Base-by-base conservation (phyloP, 2,113 vertebrate species). In the Pterocles gutturalis region DNA sequence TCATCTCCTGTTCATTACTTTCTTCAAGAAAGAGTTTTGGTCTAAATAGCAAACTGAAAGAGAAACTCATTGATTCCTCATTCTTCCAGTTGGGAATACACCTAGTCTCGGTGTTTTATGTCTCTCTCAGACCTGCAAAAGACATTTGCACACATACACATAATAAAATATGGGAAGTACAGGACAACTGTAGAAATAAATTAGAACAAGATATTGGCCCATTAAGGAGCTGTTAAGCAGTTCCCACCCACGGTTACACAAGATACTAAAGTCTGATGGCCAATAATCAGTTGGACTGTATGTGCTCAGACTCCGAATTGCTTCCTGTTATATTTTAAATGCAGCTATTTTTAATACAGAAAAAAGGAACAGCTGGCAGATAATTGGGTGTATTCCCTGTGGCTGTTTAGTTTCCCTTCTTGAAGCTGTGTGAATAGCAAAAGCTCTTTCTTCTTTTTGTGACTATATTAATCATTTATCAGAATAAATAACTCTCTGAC, bases 281-380 rank as follows among this genome's bases (percentile, higher is more conserved):
- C 14, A 90, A 75, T 57, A 87, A 87, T 41, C 43, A 69, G 48
- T 45, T 71, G 61, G 38, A 62, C 43, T 79, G 10, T n/a, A 81
- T 53, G 33, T 72, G 65, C 77, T 84, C 72, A 69, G 69, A 76
- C 25, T 84, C 31, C 45, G 22, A 87, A 89, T 78, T 84, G 36
- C 60, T 87, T 89, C 72, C 84, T 84, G 53, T 29, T 91, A 28
- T 57, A 57, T 34, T 78, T 87, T 49, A 93, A 90, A 81, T 55
- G 38, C 34, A 90, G 51, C 18, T 83, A 75, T 53, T 95, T 93
- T 95, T 81, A 96, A 55, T 65, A 61, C 13, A 72, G 53, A 26
- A 76, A 62, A 93, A 87, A 82, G 34, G 57, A 90, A 95, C 48
- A 84, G 55, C 43, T 90, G 72, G 81, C 38, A 78, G 61, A 90